Evolutionary conservation across 2,888 invertebrate genomes (phyloP).

Genomic region (Microlaimidae sp.): DNA sequence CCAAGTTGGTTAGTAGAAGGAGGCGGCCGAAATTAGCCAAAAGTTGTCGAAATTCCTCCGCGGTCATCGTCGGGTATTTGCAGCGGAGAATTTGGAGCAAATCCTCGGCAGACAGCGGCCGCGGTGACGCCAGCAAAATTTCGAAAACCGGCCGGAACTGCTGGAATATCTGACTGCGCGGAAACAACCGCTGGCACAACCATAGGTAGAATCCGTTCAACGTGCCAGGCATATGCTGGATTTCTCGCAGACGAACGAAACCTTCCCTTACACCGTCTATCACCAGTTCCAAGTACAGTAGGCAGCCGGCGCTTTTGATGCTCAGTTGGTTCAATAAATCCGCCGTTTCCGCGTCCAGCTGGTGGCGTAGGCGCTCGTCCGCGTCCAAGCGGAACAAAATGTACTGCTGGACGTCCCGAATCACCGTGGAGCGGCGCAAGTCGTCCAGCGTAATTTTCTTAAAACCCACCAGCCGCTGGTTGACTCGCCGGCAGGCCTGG

Average conservation of each 20-base stretch:
- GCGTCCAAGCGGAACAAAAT: conserved; percentile 72
- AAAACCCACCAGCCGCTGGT: conserved; percentile 56
- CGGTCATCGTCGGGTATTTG: conserved; percentile 56
- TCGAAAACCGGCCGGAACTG: conserved; percentile 57
- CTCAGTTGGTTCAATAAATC: conserved; percentile 83
- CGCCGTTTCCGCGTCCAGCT: conserved; percentile 68
- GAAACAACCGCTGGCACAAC: conserved; percentile 79
- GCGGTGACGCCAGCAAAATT: conserved; percentile 65
- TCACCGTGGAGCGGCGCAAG: conserved; percentile 57
- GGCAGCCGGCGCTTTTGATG: conserved; percentile 74
- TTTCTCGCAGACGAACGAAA: conserved; percentile 72
- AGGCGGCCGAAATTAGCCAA: conserved; percentile 55
- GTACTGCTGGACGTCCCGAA: conserved; percentile 84
- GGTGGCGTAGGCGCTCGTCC: conserved; percentile 56
- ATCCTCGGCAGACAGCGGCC: conserved; percentile 62
- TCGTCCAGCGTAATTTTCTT: conserved; percentile 77
- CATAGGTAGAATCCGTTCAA: conserved; percentile 83
- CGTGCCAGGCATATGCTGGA: conserved; percentile 82
- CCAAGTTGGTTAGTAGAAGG: conserved; percentile 36
- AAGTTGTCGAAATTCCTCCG: conserved; percentile 61
- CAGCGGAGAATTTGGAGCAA: conserved; percentile 64
- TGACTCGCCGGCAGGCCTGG: conserved; percentile 51
- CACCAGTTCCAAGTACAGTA: conserved; percentile 43
- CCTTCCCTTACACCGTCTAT: conserved; percentile 80
- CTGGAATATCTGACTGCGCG: conserved; percentile 59